Conservation (phyloP, 2,888 invertebrate species). For the Phorcus lineatus region DNA sequence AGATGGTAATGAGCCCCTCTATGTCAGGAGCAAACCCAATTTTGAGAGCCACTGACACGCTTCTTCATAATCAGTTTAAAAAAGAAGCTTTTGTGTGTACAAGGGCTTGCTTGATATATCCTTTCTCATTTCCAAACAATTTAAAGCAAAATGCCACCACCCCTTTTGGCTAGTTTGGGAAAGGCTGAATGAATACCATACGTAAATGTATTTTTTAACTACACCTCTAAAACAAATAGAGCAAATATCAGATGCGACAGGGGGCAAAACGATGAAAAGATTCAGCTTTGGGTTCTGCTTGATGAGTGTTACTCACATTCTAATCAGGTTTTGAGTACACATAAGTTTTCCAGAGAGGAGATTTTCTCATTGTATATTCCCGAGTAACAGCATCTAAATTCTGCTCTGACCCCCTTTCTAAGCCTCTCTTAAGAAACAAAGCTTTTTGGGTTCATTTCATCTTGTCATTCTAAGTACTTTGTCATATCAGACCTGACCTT, state of each 20-base stretch:
- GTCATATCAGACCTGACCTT: too few species aligned
- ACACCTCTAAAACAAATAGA: slow-evolving; percentile 21
- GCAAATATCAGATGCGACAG: slow-evolving; percentile 17
- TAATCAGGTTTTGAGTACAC: background rate
- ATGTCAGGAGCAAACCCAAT: background rate
- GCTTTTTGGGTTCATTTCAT: slow-evolving; percentile 1
- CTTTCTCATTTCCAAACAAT: slow-evolving; percentile 18
- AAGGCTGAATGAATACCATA: slow-evolving; percentile 10
- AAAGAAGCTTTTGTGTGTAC: background rate
- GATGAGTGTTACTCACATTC: slow-evolving; percentile 9
- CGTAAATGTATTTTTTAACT: slow-evolving; percentile 22
- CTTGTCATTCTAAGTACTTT: background rate
- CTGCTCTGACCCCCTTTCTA: background rate
- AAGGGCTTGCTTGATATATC: slow-evolving; percentile 20
- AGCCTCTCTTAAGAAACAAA: slow-evolving; percentile 8
- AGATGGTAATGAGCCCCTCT: slow-evolving; percentile 4
- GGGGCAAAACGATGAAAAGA: slow-evolving; percentile 9
- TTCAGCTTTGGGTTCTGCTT: background rate
- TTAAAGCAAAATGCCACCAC: slow-evolving; percentile 12
- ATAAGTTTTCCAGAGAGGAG: background rate
- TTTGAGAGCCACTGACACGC: background rate
- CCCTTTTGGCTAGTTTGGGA: background rate
- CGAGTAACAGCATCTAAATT: slow-evolving; percentile 1
- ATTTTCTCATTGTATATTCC: background rate
- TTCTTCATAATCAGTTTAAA: background rate